These are phyloP conservation scores for Tridacna crocea DNA, from an alignment of 2,888 invertebrate genomes.

Conservation along the genomic window DNA sequence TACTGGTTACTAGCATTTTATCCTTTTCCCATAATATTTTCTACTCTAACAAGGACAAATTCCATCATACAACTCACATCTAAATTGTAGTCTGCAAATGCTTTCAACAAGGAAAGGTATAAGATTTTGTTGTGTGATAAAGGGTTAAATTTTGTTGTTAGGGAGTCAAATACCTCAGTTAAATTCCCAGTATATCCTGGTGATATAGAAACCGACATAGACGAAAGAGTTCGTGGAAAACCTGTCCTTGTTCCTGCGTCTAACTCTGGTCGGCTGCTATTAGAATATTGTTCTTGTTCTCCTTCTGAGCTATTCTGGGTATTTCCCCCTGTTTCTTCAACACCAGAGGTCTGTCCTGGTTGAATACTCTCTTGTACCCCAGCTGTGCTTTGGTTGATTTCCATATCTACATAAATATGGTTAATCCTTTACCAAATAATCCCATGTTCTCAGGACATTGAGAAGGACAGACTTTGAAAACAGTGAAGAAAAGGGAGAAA, in stretches of 20 bases:
- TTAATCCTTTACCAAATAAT: neutral
- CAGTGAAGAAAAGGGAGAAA: too few species aligned
- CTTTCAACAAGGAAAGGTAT: neutral
- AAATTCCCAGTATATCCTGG: conserved; percentile 45
- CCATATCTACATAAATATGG: neutral
- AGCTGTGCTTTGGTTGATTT: neutral
- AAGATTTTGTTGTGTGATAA: too few species aligned
- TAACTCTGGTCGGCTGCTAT: neutral
- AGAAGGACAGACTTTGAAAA: too few species aligned
- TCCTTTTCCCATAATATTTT: too few species aligned
- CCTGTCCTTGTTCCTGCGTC: neutral
- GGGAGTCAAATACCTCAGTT: conserved; percentile 31
- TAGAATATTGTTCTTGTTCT: too few species aligned
- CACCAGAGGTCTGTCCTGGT: neutral
- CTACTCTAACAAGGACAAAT: neutral
- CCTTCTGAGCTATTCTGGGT: neutral
- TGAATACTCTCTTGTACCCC: conserved; percentile 30
- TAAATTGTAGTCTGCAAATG: neutral
- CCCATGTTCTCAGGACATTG: too few species aligned
- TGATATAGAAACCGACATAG: neutral
- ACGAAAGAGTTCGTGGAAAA: neutral
- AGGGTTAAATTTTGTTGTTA: neutral
- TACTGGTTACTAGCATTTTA: too few species aligned
- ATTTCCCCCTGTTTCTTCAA: neutral
- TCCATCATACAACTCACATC: neutral